Base-by-base conservation (phyloP, 1,140 invertebrate genomes). In the Battus philenor region DNA sequence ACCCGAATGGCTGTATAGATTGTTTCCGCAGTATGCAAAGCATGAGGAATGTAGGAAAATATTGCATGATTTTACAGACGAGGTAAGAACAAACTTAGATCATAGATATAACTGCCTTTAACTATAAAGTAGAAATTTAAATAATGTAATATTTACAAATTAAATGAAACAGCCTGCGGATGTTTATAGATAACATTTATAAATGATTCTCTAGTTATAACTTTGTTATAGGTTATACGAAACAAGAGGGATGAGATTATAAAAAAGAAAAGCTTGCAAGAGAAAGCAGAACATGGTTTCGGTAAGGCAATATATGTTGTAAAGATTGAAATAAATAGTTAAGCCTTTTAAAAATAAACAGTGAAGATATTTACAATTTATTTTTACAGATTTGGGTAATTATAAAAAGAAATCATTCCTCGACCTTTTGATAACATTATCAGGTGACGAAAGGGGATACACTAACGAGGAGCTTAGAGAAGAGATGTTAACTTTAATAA, bases 1-100 rank as follows among this genome's bases (percentile, higher is more conserved):
- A 20, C 81, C 84, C 0, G 73, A 83, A 1, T 85, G 78, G 75
- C 7, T 84, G 3, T 86, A 71, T 43, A 69, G 59, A 39, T 51
- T 74, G 0, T 81, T 81, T 12, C 65, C 74, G 0, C 51, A 67
- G 38, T 72, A 59, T 10, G 39, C 46, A 4, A 46, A 54, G 13
- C 68, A 79, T 10, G 20, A 75, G 13, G 44, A 51, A 8, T 56
- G 56, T 44, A 22, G 74, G 1, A 45, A 54, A 7, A 30, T 53
- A 0, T 44, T 86, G 50, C 70, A 83, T 18, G 39, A 39, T 11
- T 84, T 83, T 47, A 74, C 68, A 4, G 63, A 86, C 54, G 22
- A 67, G 39, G 82, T 86, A 53, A 60, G 43, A 48, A 7, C 29
- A 24, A 27, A n/a, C n/a, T n/a, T n/a, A n/a, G n/a, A n/a, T n/a